These are phyloP conservation scores for Xiphias gladius DNA, from an alignment of 2,113 vertebrate species.

Conservation along the genomic window DNA sequence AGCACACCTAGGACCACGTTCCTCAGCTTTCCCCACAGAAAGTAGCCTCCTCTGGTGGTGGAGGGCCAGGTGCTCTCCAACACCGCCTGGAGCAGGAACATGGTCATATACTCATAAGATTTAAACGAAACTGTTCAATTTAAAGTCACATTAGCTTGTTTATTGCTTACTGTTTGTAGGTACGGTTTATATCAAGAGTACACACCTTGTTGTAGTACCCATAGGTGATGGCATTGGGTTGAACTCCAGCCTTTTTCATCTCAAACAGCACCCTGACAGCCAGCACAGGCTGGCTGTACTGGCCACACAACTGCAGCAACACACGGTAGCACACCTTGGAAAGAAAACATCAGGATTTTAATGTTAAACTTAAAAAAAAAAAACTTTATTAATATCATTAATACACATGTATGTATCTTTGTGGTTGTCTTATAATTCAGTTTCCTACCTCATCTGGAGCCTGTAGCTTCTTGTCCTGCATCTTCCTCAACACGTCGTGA, in stretches of 20 bases:
- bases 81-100: slow-evolving; percentile 87
- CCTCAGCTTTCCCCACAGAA: slow-evolving; percentile 96
- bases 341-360: not conserved
- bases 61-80: slow-evolving; percentile 99
- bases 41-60: slow-evolving; percentile 94
- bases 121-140: not conserved
- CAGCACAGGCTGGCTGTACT: slow-evolving; percentile 96
- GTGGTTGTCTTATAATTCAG: not conserved
- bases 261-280: slow-evolving; percentile 96
- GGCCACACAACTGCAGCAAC: slow-evolving; percentile 97
- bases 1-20: slow-evolving; percentile 93
- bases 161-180: not conserved
- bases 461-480: slow-evolving; percentile 96
- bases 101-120: not conserved
- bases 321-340: slow-evolving; percentile 96
- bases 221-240: slow-evolving; percentile 98
- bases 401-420: not conserved
- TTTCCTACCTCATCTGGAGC: slow-evolving; percentile 94
- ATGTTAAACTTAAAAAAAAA: slow-evolving; percentile 5
- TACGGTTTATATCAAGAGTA: not conserved
- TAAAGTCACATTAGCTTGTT: not conserved
- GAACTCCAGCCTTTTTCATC: slow-evolving; percentile 97
- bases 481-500: slow-evolving; percentile 94
- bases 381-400: not conserved
- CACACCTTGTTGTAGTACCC: slow-evolving; percentile 97